Conservation (phyloP, 2,888 invertebrate species). For the Pteria penguin region DNA sequence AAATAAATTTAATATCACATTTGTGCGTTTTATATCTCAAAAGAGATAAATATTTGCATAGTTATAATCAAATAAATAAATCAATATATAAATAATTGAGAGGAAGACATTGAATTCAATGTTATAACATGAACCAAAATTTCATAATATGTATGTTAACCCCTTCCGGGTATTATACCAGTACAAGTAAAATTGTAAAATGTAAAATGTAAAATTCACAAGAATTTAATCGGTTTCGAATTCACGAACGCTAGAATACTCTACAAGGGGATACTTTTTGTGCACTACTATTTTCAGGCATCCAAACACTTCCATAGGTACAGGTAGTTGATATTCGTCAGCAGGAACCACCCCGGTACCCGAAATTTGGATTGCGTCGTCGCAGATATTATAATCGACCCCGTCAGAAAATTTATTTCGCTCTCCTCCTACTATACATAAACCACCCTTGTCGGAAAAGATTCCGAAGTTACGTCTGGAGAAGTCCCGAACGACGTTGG, state of each 20-base stretch:
- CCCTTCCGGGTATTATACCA: no score
- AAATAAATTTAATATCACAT: no score
- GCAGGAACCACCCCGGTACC: conserved; percentile 25
- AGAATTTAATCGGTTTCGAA: background rate
- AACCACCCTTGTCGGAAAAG: conserved; percentile 14
- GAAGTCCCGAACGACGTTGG: conserved; percentile 42
- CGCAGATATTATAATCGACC: conserved; percentile 56
- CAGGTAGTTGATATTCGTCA: conserved; percentile 48
- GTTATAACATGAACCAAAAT: no score
- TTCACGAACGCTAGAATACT: conserved; percentile 4
- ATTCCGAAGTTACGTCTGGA: conserved; percentile 52
- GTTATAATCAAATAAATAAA: no score
- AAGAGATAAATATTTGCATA: no score
- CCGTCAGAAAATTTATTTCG: conserved; percentile 14
- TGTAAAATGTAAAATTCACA: no score
- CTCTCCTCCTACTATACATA: conserved; percentile 31
- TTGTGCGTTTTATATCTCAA: no score
- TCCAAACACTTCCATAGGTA: conserved; percentile 49
- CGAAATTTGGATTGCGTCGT: conserved; percentile 40
- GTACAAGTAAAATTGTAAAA: no score
- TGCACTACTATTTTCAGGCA: conserved; percentile 43
- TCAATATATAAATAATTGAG: no score
- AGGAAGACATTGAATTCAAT: no score
- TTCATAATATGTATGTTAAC: no score
- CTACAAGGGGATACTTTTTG: conserved; percentile 49